Conservation (phyloP, 2,797 vertebrate genomes). For the Aldrovandia affinis region DNA sequence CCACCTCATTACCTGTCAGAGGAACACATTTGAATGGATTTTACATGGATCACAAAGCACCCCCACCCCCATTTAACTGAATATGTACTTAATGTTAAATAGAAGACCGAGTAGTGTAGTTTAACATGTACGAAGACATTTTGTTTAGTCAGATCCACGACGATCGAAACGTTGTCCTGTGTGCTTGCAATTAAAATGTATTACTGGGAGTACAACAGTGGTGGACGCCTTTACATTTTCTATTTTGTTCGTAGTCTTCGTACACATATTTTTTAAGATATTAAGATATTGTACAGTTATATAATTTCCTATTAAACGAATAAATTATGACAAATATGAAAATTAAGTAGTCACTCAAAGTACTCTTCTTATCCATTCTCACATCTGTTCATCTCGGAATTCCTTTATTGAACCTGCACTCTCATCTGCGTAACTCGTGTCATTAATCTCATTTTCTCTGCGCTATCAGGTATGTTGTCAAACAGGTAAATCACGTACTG, state of each 20-base stretch:
- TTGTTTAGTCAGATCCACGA: not conserved
- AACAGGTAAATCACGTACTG: constrained; percentile 39
- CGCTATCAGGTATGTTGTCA: constrained; percentile 39
- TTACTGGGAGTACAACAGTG: not conserved
- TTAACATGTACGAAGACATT: not conserved
- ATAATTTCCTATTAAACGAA: no score
- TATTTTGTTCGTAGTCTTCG: not conserved
- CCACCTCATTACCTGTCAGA: not conserved
- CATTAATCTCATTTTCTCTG: not conserved
- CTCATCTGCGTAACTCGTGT: not conserved
- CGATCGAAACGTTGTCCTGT: not conserved
- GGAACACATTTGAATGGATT: not conserved
- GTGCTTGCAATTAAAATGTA: not conserved
- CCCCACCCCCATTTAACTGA: no score
- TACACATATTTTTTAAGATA: no score
- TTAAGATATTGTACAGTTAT: no score
- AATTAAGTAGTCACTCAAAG: no score
- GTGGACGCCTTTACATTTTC: not conserved
- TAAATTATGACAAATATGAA: no score
- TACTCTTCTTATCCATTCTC: not conserved
- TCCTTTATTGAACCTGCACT: not conserved
- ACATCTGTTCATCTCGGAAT: not conserved
- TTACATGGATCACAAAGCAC: no score
- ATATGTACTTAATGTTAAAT: no score
- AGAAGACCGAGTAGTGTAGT: not conserved